Percentiles rank a stretch among this genome's conserved stretches.
Conservation (phyloP, 2,888 invertebrate genomes). For the Thalpophila matura region DNA sequence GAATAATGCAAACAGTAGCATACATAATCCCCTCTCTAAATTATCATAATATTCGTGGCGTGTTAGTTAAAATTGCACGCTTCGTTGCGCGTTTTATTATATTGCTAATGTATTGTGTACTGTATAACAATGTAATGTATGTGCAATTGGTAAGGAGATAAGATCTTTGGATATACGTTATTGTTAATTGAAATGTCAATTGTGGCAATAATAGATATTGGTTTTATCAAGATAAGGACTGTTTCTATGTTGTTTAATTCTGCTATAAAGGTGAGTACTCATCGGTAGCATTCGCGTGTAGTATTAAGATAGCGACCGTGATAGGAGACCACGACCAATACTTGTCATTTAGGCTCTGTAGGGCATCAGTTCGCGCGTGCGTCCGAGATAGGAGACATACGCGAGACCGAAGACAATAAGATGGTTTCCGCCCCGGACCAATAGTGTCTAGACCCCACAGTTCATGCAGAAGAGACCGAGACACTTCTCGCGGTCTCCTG, state of each 20-base stretch:
- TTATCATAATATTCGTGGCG: constrained; percentile 62
- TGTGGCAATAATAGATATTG: constrained; percentile 25
- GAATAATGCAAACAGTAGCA: constrained; percentile 58
- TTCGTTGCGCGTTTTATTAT: constrained; percentile 51
- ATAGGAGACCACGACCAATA: too few species aligned
- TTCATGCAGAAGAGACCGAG: too few species aligned
- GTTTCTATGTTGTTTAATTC: neutral
- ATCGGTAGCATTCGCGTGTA: too few species aligned
- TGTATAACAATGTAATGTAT: constrained; percentile 44
- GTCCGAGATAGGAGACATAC: too few species aligned
- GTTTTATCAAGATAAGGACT: constrained; percentile 4
- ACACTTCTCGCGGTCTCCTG: too few species aligned
- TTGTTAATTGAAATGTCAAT: constrained; percentile 49
- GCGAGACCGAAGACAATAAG: too few species aligned
- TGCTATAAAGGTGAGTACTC: too few species aligned
- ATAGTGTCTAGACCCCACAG: too few species aligned
- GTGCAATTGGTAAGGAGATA: constrained; percentile 44
- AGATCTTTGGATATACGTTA: constrained; percentile 39
- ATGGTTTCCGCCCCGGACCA: too few species aligned
- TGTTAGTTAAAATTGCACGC: constrained; percentile 59
- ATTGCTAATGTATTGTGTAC: constrained; percentile 53
- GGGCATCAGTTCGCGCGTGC: too few species aligned
- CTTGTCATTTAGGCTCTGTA: too few species aligned
- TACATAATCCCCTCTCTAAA: constrained; percentile 56
- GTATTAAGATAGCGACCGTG: too few species aligned